Conservation (phyloP, 2,113 vertebrate species). For the Poecile atricapillus region DNA sequence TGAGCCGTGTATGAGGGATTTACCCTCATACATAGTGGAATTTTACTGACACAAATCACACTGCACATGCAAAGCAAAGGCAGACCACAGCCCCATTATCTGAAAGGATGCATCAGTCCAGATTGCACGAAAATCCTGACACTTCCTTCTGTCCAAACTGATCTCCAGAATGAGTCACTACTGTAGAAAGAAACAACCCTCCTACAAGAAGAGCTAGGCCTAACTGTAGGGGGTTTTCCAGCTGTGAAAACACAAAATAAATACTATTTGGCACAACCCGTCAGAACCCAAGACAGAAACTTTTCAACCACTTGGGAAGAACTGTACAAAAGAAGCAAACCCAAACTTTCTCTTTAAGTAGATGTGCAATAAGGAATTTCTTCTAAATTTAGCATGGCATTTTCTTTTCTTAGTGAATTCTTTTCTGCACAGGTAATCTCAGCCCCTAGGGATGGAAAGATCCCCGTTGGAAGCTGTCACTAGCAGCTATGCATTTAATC, state of each 20-base stretch:
- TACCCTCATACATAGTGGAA: neutral
- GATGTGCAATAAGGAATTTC: neutral
- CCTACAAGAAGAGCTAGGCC: neutral
- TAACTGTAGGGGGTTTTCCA: constrained; percentile 24
- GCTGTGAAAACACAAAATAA: constrained; percentile 50
- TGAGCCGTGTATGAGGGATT: neutral
- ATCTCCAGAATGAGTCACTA: constrained; percentile 35
- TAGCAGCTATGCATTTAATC: neutral
- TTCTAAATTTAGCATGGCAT: neutral
- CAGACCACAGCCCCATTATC: neutral
- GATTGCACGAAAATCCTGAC: neutral
- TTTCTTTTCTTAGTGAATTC: constrained; percentile 46
- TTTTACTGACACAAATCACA: neutral
- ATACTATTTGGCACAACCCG: neutral
- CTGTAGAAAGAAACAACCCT: neutral
- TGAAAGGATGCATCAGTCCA: neutral
- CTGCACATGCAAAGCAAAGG: neutral
- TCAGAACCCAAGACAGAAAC: neutral
- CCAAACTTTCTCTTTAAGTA: neutral
- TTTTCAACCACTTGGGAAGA: neutral
- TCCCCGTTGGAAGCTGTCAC: neutral
- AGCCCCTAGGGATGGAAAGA: constrained; percentile 5
- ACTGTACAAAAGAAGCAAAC: neutral
- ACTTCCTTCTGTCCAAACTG: neutral
- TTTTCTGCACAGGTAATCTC: constrained; percentile 54